Conservation (phyloP, 2,113 vertebrate species). For the Machaerirhynchus nigripectus region DNA sequence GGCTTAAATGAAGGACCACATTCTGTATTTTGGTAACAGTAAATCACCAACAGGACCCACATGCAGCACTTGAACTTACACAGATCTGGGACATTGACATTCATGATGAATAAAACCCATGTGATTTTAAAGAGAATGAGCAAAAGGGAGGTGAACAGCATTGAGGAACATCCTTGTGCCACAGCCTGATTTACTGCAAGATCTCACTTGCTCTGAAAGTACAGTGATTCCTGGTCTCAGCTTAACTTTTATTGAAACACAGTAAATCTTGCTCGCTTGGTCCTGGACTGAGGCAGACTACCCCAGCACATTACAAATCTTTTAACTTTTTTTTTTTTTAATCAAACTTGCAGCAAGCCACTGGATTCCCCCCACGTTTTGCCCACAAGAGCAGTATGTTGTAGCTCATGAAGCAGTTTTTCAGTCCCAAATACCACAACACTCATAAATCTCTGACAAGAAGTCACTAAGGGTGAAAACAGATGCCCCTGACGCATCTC, state of each 20-base stretch:
- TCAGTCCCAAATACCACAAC: not conserved
- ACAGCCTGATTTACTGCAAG: not conserved
- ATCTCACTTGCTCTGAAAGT: not conserved
- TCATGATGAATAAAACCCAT: not conserved
- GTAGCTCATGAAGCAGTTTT: not conserved
- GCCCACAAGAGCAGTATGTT: not conserved
- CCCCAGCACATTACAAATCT: not conserved
- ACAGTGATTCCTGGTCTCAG: not conserved
- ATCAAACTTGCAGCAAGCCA: not conserved
- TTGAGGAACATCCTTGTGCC: not conserved
- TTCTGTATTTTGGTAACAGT: not conserved
- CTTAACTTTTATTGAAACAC: not conserved
- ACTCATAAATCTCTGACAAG: not conserved
- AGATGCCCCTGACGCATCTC: not conserved
- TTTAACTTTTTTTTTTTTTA: not conserved
- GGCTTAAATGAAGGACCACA: not conserved
- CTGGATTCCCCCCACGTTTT: not conserved
- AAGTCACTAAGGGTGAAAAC: not conserved
- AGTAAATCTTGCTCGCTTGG: rapidly evolving
- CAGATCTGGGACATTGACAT: not conserved
- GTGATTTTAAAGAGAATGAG: not conserved
- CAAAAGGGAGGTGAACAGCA: not conserved
- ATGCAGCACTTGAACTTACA: not conserved
- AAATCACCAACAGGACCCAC: not conserved
- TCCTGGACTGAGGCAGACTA: not conserved